phyloP scores from a whole-genome alignment of 2,113 vertebrate genomes.

The Pangasianodon hypophthalmus region DNA sequence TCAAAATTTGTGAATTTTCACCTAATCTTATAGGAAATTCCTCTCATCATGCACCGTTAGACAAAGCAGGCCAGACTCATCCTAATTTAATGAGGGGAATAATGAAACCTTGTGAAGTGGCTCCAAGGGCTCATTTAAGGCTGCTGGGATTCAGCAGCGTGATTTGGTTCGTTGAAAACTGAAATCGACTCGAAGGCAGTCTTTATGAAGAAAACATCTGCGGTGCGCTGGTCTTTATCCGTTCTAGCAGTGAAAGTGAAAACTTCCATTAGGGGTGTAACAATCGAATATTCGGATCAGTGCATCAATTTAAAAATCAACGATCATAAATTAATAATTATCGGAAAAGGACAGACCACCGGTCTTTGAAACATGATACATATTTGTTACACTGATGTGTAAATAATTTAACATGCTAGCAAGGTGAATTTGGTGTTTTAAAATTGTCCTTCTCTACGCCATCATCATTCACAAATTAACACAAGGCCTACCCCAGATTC shows the following conservation, averaged over 20 bases:
- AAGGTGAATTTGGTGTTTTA: no score
- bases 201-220: constrained; percentile 34
- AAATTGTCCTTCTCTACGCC: background rate
- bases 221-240: background rate
- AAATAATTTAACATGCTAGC: no score
- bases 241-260: background rate
- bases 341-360: background rate
- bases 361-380: background rate
- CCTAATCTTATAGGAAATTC: background rate
- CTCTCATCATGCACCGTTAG: constrained; percentile 34
- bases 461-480: background rate
- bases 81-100: constrained; percentile 52
- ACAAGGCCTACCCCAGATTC: background rate
- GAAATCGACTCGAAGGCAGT: constrained; percentile 11
- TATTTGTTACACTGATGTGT: background rate
- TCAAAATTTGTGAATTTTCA: background rate
- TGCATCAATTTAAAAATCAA: background rate
- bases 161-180: constrained; percentile 28
- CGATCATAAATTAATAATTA: background rate
- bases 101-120: constrained; percentile 44
- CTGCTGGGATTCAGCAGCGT: constrained; percentile 19
- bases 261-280: background rate
- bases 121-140: constrained; percentile 16
- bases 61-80: constrained; percentile 23
- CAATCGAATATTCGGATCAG: background rate